Evolutionary conservation across 2,888 invertebrate genomes (phyloP).

Genomic region (Lottia gigantea): DNA sequence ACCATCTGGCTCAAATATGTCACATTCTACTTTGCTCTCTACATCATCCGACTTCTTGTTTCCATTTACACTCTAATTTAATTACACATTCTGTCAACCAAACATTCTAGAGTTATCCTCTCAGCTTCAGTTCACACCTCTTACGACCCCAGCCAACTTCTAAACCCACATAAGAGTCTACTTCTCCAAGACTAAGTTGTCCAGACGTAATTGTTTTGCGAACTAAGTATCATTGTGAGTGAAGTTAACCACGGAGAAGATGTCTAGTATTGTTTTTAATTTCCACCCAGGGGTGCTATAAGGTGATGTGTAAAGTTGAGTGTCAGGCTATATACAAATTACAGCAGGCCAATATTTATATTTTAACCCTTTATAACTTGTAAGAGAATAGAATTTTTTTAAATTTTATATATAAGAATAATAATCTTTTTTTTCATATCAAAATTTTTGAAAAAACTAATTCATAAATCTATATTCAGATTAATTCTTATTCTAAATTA

Average conservation of each 20-base stretch:
- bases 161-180: conserved; percentile 11
- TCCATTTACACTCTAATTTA: conserved; percentile 3
- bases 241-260: conserved; percentile 6
- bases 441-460: too few species aligned
- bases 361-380: too few species aligned
- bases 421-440: too few species aligned
- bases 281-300: background rate
- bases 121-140: background rate
- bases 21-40: background rate
- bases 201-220: background rate
- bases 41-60: background rate
- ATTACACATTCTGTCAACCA: conserved; percentile 2
- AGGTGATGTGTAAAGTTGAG: too few species aligned
- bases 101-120: background rate
- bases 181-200: background rate
- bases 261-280: background rate
- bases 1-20: background rate
- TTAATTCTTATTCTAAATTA: too few species aligned
- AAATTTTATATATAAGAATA: too few species aligned
- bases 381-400: too few species aligned
- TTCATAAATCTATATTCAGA: too few species aligned
- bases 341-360: too few species aligned
- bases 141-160: conserved; percentile 1
- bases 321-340: too few species aligned
- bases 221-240: conserved; percentile 2